These are phyloP conservation scores for Caenorhabditis tropicalis DNA, from an alignment of 1,140 invertebrate genomes.

Conservation along the genomic window DNA sequence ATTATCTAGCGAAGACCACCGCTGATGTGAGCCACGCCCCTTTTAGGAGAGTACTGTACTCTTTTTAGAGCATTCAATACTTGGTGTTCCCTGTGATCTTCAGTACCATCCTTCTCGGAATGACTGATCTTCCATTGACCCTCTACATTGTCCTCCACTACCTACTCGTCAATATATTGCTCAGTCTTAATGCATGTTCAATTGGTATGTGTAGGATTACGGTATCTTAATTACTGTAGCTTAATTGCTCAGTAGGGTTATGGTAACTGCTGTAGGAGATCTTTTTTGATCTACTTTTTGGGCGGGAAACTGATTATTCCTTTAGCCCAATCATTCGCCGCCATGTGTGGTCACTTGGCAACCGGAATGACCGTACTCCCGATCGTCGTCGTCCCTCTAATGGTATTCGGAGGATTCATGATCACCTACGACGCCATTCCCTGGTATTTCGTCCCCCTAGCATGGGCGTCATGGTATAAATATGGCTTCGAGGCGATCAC, in stretches of 20 bases:
- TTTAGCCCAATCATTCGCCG: constrained; percentile 14
- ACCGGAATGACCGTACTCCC: constrained; percentile 87
- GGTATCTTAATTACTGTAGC: too few relatives aligned
- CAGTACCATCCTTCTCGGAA: constrained; percentile 13
- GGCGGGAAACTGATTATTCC: neutral
- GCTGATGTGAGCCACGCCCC: constrained; percentile 63
- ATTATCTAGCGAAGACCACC: constrained; percentile 83
- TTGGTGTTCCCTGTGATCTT: constrained; percentile 48
- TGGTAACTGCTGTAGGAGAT: too few relatives aligned
- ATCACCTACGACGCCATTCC: constrained; percentile 86
- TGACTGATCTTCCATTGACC: neutral
- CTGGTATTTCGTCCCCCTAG: constrained; percentile 85
- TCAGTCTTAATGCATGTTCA: constrained; percentile 19
- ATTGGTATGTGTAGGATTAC: constrained; percentile 4
- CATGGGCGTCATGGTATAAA: constrained; percentile 93
- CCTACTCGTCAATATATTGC: neutral
- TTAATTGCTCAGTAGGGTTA: too few relatives aligned
- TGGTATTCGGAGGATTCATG: constrained; percentile 93
- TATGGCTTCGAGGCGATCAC: constrained; percentile 85
- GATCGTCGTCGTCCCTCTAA: constrained; percentile 87
- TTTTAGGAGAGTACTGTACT: neutral
- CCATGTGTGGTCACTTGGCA: constrained; percentile 79
- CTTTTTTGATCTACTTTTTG: neutral
- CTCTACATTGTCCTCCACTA: constrained; percentile 16
- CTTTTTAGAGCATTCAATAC: constrained; percentile 48